A percentile compares a stretch with the other conserved stretches of the same genome.
These are phyloP conservation scores for Lasioglossum figueresi DNA, from an alignment of 2,888 invertebrate genomes.

Conservation along the genomic window DNA sequence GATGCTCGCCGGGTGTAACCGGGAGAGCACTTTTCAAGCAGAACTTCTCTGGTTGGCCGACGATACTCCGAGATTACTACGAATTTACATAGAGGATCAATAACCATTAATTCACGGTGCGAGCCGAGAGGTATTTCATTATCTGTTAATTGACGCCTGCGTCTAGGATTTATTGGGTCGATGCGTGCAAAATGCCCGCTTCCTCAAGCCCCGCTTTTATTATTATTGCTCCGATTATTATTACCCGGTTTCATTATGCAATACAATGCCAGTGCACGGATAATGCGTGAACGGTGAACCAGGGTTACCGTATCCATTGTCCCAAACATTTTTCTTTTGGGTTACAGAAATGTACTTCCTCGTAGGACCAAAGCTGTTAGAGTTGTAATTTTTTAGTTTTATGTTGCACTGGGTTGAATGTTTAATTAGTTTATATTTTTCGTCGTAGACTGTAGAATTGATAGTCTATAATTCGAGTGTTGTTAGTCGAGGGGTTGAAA, in stretches of 20 bases:
- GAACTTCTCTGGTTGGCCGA: slow-evolving; percentile 26
- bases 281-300: background rate
- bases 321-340: background rate
- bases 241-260: background rate
- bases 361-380: background rate
- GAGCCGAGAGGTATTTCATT: slow-evolving; percentile 39
- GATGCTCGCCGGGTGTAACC: background rate
- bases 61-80: slow-evolving; percentile 41
- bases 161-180: slow-evolving; percentile 32
- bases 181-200: slow-evolving; percentile 7
- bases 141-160: slow-evolving; percentile 42
- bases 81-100: slow-evolving; percentile 59
- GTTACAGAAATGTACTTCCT: background rate
- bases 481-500: no score
- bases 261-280: background rate
- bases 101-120: slow-evolving; percentile 53
- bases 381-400: background rate
- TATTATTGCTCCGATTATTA: slow-evolving; percentile 12
- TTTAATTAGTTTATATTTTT: no score
- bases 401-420: no score
- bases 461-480: no score
- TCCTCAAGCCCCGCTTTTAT: slow-evolving; percentile 1
- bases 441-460: no score
- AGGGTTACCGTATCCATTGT: background rate
- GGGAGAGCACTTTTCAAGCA: slow-evolving; percentile 9